Percentiles rank a stretch among this genome's conserved stretches.
Evolutionary conservation across 2,888 invertebrate species (phyloP).

Genomic region (Eulithis testata): DNA sequence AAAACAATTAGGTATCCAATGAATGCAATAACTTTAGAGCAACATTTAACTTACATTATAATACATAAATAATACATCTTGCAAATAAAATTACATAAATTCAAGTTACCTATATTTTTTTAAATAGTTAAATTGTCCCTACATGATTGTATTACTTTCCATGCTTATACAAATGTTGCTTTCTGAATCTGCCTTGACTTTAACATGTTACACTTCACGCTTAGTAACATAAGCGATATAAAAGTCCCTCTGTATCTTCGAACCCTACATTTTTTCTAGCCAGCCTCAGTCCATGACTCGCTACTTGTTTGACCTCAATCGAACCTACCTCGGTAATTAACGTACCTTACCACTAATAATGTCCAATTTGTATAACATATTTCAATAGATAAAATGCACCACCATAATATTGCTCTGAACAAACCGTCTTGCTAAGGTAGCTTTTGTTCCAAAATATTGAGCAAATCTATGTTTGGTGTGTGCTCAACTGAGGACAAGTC

Average conservation of each 20-base stretch:
- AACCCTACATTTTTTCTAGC: slow-evolving; percentile 56
- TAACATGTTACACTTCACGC: slow-evolving; percentile 37
- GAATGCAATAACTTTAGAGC: slow-evolving; percentile 81
- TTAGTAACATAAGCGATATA: slow-evolving; percentile 67
- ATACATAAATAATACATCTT: slow-evolving; percentile 84
- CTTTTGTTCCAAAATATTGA: slow-evolving; percentile 36
- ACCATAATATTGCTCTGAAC: slow-evolving; percentile 38
- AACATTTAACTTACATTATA: slow-evolving; percentile 82
- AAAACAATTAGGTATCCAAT: slow-evolving; percentile 71
- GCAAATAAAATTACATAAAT: slow-evolving; percentile 82
- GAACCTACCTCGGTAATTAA: slow-evolving; percentile 56
- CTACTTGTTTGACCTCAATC: slow-evolving; percentile 55
- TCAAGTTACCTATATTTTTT: slow-evolving; percentile 81
- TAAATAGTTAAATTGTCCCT: slow-evolving; percentile 79
- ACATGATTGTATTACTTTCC: slow-evolving; percentile 68
- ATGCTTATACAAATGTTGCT: slow-evolving; percentile 54
- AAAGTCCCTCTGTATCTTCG: slow-evolving; percentile 49
- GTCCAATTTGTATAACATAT: slow-evolving; percentile 42
- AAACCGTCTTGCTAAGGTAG: slow-evolving; percentile 16
- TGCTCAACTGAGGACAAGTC: slow-evolving; percentile 36
- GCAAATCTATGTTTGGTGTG: slow-evolving; percentile 40
- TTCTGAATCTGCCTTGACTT: slow-evolving; percentile 19
- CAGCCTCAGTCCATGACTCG: slow-evolving; percentile 67
- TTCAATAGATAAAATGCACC: slow-evolving; percentile 35
- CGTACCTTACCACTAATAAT: slow-evolving; percentile 55